Conservation (phyloP, 1,140 invertebrate species). For the Melitaea cinxia region DNA sequence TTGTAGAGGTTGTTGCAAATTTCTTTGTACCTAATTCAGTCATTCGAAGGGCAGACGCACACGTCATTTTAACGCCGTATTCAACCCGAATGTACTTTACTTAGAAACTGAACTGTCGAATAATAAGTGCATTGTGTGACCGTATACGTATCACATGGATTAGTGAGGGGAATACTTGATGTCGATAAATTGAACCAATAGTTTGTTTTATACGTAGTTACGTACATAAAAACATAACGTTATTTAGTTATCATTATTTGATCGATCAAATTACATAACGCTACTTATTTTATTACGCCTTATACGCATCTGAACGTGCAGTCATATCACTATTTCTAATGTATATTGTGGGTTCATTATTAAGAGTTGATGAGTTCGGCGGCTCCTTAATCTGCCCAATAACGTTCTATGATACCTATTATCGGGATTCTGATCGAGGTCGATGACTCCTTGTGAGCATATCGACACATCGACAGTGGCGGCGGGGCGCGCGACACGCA, state of each 20-base stretch:
- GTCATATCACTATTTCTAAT: background rate
- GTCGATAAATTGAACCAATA: conserved; percentile 61
- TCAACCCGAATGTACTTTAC: conserved; percentile 75
- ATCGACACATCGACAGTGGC: conserved; percentile 67
- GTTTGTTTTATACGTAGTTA: background rate
- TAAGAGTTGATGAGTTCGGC: conserved; percentile 38
- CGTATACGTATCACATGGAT: conserved; percentile 72
- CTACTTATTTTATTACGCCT: too few species aligned
- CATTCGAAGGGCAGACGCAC: conserved; percentile 72
- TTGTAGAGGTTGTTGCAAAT: conserved; percentile 28
- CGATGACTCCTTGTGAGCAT: conserved; percentile 67
- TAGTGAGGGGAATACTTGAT: conserved; percentile 78
- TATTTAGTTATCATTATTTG: conserved; percentile 9
- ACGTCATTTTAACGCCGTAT: conserved; percentile 68
- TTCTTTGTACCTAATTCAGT: conserved; percentile 57
- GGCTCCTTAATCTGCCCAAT: conserved; percentile 65
- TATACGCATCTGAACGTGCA: conserved; percentile 26
- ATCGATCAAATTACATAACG: background rate
- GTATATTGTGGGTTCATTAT: background rate
- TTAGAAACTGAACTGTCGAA: conserved; percentile 79
- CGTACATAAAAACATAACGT: background rate
- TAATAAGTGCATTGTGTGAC: conserved; percentile 80
- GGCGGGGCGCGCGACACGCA: conserved; percentile 68
- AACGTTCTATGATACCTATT: conserved; percentile 56
- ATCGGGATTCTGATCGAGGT: conserved; percentile 72